Percentiles rank a stretch among this genome's conserved stretches.
phyloP scores from a whole-genome alignment of 2,888 invertebrate species.

The Cylindroiulus punctatus region DNA sequence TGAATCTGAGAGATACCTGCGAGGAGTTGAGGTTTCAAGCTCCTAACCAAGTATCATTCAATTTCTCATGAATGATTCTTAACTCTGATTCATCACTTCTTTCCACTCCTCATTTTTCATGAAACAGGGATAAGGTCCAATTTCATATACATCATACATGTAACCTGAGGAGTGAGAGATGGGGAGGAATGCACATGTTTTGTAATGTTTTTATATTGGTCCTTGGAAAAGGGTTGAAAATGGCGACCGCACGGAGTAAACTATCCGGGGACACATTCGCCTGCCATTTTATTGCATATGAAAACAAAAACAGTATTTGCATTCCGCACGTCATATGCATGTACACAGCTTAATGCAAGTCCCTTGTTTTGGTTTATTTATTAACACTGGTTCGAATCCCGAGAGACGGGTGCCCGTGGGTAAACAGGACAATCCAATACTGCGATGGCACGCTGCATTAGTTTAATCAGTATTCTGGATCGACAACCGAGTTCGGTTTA shows the following conservation, averaged over 20 bases:
- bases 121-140: too few species aligned
- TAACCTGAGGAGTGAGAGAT: too few species aligned
- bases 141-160: too few species aligned
- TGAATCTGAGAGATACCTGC: too few species aligned
- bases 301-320: slow-evolving; percentile 8
- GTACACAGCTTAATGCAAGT: background rate
- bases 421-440: background rate
- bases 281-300: background rate
- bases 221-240: background rate
- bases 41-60: too few species aligned
- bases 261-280: background rate
- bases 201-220: background rate
- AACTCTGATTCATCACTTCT: too few species aligned
- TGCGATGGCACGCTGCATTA: too few species aligned
- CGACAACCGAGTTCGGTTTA: too few species aligned
- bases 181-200: background rate
- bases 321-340: background rate
- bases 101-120: too few species aligned
- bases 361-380: background rate
- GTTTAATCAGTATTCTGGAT: too few species aligned
- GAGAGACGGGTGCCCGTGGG: background rate
- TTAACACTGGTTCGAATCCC: background rate
- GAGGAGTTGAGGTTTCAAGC: too few species aligned
- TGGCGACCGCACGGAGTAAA: background rate
- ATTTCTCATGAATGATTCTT: too few species aligned